Evolutionary conservation across 1,140 invertebrate species (phyloP).

Genomic region (Procambarus virginalis): DNA sequence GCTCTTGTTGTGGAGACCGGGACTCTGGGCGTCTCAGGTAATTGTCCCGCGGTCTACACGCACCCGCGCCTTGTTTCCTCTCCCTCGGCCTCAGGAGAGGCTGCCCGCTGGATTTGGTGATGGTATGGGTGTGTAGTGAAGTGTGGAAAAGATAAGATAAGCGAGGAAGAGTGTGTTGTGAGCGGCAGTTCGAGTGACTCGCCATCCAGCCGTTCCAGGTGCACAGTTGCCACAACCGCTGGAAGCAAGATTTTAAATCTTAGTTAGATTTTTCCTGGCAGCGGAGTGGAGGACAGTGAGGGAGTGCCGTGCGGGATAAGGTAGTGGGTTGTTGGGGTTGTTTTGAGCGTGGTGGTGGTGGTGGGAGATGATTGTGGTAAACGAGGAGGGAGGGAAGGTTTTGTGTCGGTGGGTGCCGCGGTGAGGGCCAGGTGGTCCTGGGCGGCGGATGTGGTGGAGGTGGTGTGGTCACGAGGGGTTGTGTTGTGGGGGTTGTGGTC

Average conservation of each 20-base stretch:
- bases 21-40: constrained; percentile 44
- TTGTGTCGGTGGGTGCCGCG: neutral
- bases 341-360: too few species aligned
- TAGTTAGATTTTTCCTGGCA: neutral
- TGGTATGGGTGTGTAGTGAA: neutral
- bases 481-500: too few species aligned
- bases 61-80: neutral
- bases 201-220: constrained; percentile 63
- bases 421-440: constrained; percentile 40
- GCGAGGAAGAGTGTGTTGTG: neutral
- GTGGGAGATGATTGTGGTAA: neutral
- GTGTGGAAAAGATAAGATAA: neutral
- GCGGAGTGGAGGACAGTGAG: neutral
- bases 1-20: constrained; percentile 44
- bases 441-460: neutral
- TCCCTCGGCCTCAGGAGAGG: neutral
- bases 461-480: too few species aligned
- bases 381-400: neutral
- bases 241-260: constrained; percentile 32
- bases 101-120: neutral
- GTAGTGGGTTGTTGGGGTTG: neutral
- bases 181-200: constrained; percentile 31
- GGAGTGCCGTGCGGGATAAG: neutral
- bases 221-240: constrained; percentile 50
- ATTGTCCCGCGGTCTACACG: constrained; percentile 14